phyloP scores from a whole-genome alignment of 2,113 vertebrate genomes.

The Malurus elegans region DNA sequence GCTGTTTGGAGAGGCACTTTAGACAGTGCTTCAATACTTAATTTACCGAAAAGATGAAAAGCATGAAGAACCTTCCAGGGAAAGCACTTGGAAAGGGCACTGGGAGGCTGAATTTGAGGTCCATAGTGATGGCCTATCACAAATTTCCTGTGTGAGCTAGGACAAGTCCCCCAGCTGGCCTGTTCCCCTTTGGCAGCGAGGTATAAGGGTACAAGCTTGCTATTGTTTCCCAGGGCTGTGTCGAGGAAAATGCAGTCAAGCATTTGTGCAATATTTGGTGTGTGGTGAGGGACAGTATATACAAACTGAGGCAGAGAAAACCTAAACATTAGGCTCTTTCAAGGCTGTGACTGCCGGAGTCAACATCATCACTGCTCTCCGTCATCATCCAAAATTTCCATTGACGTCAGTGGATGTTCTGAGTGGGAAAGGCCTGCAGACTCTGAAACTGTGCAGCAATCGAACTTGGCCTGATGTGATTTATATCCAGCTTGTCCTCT shows the following conservation, averaged over 20 bases:
- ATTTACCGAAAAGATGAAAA: neutral
- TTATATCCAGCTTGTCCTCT: neutral
- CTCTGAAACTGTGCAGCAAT: slow-evolving; percentile 32
- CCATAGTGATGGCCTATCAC: rapidly evolving
- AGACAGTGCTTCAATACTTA: neutral
- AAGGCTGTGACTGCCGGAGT: slow-evolving; percentile 29
- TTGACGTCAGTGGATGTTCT: slow-evolving; percentile 53
- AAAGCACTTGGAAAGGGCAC: neutral
- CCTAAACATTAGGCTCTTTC: slow-evolving; percentile 42
- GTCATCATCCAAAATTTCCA: slow-evolving; percentile 58
- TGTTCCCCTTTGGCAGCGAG: neutral
- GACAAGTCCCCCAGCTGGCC: neutral
- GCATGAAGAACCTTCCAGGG: neutral
- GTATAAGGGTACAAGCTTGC: rapidly evolving
- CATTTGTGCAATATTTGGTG: rapidly evolving
- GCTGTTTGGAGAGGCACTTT: neutral
- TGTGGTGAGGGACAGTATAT: neutral
- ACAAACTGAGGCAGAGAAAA: slow-evolving; percentile 54
- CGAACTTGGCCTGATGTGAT: neutral
- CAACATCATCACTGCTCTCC: slow-evolving; percentile 28
- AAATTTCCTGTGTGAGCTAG: neutral
- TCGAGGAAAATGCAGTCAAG: neutral
- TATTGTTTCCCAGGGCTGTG: neutral
- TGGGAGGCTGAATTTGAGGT: neutral
- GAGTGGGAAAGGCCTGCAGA: neutral